Evolutionary conservation across 2,888 invertebrate genomes (phyloP).

Genomic region (Agrochola macilenta): DNA sequence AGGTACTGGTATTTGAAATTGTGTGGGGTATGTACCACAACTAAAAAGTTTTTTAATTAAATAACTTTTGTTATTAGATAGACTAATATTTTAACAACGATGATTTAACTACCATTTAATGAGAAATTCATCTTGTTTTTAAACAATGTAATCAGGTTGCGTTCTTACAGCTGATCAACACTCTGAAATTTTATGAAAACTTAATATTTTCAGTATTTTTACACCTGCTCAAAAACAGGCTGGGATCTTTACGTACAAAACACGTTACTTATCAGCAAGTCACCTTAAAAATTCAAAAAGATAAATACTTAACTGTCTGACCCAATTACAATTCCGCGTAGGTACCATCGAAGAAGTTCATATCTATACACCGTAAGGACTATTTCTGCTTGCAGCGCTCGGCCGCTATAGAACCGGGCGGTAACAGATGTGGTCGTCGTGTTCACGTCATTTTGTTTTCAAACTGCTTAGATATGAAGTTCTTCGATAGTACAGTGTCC

Average conservation of each 20-base stretch:
- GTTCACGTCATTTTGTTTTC: no score
- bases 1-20: no score
- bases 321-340: conserved; percentile 19
- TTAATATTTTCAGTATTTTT: no score
- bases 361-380: no score
- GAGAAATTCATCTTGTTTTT: neutral
- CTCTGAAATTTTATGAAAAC: neutral
- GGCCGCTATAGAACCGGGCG: no score
- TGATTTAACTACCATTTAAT: neutral
- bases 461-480: no score
- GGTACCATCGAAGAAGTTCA: no score
- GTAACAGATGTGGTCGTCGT: no score
- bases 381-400: no score
- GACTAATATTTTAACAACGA: neutral
- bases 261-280: neutral
- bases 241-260: neutral
- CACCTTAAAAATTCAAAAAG: neutral
- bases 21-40: no score
- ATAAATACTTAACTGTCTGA: conserved; percentile 10
- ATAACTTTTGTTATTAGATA: neutral
- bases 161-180: neutral
- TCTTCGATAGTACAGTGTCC: no score
- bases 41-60: neutral
- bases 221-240: neutral
- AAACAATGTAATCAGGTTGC: neutral